Base-by-base conservation (phyloP, 2,888 invertebrate species). In the Eupsilia transversa region DNA sequence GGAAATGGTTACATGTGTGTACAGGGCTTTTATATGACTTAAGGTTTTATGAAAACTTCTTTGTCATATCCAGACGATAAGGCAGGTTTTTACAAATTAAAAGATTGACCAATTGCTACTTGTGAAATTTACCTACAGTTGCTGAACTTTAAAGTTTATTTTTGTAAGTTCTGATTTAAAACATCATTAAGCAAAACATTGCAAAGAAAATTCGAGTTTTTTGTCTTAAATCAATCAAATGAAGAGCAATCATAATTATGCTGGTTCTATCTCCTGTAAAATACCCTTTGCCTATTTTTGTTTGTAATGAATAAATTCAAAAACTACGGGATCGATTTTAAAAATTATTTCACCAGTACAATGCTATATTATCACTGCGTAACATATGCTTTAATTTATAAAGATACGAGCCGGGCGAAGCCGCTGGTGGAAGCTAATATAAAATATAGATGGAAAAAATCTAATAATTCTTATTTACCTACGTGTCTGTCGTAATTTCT, bases 381-480 rank as follows among this genome's bases (percentile, higher is more conserved):
- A n/a, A n/a, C n/a, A n/a, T n/a, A n/a, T n/a, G n/a, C n/a, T n/a
- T n/a, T n/a, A n/a, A n/a, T n/a, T n/a, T n/a, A n/a, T n/a, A n/a
- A n/a, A n/a, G n/a, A n/a, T n/a, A n/a, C n/a, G n/a, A n/a, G n/a
- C n/a, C n/a, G n/a, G n/a, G n/a, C n/a, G n/a, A n/a, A n/a, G n/a
- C n/a, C n/a, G n/a, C n/a, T n/a, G n/a, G n/a, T n/a, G n/a, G n/a
- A n/a, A n/a, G n/a, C n/a, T n/a, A n/a, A n/a, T n/a, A n/a, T n/a
- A n/a, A n/a, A n/a, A n/a, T n/a, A n/a, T n/a, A 27, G 14, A 27
- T 27, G 0, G 27, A 41, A 76, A 57, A 33, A 35, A 10, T 56
- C 14, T 14, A 59, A n/a, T 46, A 33, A 61, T 49, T 52, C 35
- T 27, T 75, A 80, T 63, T 79, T 52, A 67, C 17, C 33, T 41